phyloP scores from a whole-genome alignment of 2,113 vertebrate species.

The Orientallactaga bullata region DNA sequence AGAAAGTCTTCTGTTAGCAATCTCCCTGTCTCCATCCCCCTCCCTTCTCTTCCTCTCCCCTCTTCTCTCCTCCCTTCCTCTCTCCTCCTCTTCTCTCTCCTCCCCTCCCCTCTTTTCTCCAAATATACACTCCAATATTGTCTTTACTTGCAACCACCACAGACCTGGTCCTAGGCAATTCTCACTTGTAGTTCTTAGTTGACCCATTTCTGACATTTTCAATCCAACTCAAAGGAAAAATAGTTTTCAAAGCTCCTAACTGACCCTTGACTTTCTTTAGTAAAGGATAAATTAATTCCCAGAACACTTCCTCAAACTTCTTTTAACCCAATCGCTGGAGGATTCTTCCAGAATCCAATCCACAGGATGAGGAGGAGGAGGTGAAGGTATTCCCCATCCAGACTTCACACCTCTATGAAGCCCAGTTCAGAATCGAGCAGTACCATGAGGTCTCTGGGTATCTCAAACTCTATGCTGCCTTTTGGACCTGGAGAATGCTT shows the following conservation, averaged over 20 bases:
- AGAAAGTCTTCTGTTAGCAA: constrained; percentile 4
- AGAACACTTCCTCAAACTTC: not conserved
- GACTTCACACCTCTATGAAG: not conserved
- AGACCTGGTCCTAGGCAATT: not conserved
- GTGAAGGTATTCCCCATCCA: not conserved
- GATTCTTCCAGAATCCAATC: not conserved
- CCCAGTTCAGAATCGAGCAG: not conserved
- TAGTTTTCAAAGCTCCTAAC: not conserved
- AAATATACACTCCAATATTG: not conserved
- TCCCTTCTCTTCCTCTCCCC: too few species aligned
- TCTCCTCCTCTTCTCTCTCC: too few species aligned
- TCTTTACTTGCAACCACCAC: not conserved
- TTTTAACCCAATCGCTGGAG: not conserved
- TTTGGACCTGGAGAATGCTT: not conserved
- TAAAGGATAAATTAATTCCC: constrained; percentile 29
- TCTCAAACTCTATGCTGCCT: not conserved
- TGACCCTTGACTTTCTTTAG: not conserved
- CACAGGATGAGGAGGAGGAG: not conserved
- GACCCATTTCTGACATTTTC: constrained; percentile 32
- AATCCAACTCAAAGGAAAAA: not conserved
- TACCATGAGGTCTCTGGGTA: not conserved
- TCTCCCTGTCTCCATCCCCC: too few species aligned
- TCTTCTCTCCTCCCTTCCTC: too few species aligned
- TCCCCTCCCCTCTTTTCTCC: too few species aligned
- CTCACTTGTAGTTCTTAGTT: constrained; percentile 6